These are phyloP conservation scores for Vultur gryphus DNA, from an alignment of 2,797 vertebrate genomes.

Conservation along the genomic window DNA sequence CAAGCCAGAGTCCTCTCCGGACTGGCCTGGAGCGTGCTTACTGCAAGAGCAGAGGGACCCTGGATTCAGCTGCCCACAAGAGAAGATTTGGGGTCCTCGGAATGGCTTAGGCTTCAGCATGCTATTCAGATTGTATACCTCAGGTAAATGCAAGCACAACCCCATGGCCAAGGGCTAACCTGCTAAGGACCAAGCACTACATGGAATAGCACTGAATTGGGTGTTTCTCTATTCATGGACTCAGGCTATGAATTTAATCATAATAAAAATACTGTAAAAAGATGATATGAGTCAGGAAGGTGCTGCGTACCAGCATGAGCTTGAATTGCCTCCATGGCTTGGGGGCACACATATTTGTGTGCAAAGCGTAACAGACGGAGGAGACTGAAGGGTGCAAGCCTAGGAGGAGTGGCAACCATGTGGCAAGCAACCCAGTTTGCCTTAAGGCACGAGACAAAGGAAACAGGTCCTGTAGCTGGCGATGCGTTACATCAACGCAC, in stretches of 20 bases:
- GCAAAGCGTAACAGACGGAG: background rate
- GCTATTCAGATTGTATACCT: background rate
- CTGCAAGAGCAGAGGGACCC: background rate
- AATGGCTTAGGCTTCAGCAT: background rate
- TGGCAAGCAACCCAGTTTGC: background rate
- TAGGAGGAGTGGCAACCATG: background rate
- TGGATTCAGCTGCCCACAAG: background rate
- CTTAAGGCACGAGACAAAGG: background rate
- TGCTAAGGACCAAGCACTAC: background rate
- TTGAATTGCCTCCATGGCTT: background rate
- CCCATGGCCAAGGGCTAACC: background rate
- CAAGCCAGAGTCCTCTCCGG: background rate
- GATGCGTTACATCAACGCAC: accelerated
- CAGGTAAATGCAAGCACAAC: background rate
- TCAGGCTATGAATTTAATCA: background rate
- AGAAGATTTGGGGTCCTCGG: background rate
- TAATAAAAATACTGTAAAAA: background rate
- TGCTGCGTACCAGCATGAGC: accelerated
- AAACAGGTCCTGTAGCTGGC: background rate
- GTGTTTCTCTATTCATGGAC: background rate
- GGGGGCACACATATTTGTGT: background rate
- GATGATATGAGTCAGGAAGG: background rate
- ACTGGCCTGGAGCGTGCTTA: background rate
- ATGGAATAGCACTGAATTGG: background rate
- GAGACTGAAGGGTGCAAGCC: background rate